Conservation (phyloP, 2,888 invertebrate species). For the Scaptomyza reducta region DNA sequence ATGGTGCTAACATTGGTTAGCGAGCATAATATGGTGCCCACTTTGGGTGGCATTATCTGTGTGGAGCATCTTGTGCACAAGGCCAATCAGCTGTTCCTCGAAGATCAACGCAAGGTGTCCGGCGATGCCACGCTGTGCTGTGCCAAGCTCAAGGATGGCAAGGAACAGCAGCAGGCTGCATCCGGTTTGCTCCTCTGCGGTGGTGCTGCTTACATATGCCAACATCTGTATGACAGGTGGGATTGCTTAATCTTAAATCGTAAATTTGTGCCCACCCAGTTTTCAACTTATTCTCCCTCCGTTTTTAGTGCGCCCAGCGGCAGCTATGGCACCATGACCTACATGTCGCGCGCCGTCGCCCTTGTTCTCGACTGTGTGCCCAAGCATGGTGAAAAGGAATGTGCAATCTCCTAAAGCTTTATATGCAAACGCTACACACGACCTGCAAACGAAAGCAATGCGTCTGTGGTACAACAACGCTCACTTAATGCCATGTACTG, state of each 20-base stretch:
- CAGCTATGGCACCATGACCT: constrained; percentile 98
- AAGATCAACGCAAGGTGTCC: constrained; percentile 95
- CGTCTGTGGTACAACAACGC: constrained; percentile 29
- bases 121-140: constrained; percentile 98
- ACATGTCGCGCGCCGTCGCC: constrained; percentile 94
- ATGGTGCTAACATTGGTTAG: constrained; percentile 97
- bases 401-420: constrained; percentile 88
- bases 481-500: constrained; percentile 61
- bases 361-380: constrained; percentile 90
- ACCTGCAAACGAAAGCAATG: constrained; percentile 44
- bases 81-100: constrained; percentile 97
- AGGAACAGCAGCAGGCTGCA: constrained; percentile 86
- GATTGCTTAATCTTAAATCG: neutral
- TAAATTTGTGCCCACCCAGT: neutral
- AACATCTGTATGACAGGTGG: constrained; percentile 94
- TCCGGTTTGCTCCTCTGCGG: constrained; percentile 91
- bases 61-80: constrained; percentile 96
- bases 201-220: constrained; percentile 97
- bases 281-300: neutral
- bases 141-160: constrained; percentile 89
- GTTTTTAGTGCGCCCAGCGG: constrained; percentile 95
- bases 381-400: constrained; percentile 91
- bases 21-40: constrained; percentile 92
- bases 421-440: constrained; percentile 24
- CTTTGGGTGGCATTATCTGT: constrained; percentile 91